Evolutionary conservation across 2,888 invertebrate genomes (phyloP).

Genomic region (Phaedon cochleariae): DNA sequence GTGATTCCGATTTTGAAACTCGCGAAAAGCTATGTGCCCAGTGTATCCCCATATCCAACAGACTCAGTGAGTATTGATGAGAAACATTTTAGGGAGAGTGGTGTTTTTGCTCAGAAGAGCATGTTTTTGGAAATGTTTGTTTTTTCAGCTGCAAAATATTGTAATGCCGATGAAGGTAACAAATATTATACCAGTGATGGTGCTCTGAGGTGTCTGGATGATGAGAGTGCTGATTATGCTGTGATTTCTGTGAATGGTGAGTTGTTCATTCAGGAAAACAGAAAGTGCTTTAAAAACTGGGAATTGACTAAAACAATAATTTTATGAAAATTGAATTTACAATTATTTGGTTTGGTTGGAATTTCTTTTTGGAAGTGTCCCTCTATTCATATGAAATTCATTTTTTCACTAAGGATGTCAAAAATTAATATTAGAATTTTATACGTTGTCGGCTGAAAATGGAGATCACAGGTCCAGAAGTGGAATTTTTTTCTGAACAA

Average conservation of each 20-base stretch:
- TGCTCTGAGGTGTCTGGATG: constrained; percentile 68
- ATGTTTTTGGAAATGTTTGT: too few relatives aligned
- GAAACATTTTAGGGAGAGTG: background rate
- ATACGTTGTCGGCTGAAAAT: too few relatives aligned
- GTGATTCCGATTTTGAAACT: constrained; percentile 59
- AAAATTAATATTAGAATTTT: too few relatives aligned
- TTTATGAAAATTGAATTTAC: too few relatives aligned
- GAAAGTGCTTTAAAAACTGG: constrained; percentile 3
- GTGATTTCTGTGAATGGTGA: constrained; percentile 61
- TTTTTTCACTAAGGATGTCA: too few relatives aligned
- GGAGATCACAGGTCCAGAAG: too few relatives aligned
- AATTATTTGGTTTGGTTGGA: too few relatives aligned
- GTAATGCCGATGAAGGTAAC: constrained; percentile 66
- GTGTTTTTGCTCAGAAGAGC: background rate
- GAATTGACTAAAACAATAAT: too few relatives aligned
- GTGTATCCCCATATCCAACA: constrained; percentile 44
- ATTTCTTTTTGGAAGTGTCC: too few relatives aligned
- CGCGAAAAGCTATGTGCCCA: constrained; percentile 55
- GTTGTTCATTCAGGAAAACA: too few relatives aligned
- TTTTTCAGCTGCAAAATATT: constrained; percentile 50
- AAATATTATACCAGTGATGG: constrained; percentile 70
- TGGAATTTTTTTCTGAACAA: too few relatives aligned
- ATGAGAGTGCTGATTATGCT: constrained; percentile 67
- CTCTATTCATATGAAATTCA: too few relatives aligned
- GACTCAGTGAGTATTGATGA: constrained; percentile 31